Percentiles rank a stretch among this genome's conserved stretches.
These are phyloP conservation scores for Neuroscelio doddi DNA, from an alignment of 2,888 invertebrate genomes.

Conservation along the genomic window DNA sequence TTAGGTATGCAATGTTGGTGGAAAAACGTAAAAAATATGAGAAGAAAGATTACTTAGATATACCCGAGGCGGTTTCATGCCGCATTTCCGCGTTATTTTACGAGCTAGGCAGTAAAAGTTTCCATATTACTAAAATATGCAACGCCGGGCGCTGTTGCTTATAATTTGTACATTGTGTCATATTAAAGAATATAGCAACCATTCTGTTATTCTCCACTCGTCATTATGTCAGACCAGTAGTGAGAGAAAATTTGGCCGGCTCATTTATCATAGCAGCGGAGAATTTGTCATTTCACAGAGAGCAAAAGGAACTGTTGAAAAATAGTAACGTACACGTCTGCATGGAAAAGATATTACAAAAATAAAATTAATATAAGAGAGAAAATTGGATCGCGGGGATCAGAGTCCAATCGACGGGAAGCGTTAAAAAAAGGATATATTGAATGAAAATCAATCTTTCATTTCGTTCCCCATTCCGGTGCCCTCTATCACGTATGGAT, in stretches of 20 bases:
- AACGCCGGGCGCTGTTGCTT: constrained; percentile 16
- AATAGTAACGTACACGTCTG: background rate
- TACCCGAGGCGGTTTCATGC: constrained; percentile 18
- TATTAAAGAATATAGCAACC: constrained; percentile 2
- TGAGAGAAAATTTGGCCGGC: background rate
- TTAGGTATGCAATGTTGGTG: too few relatives aligned
- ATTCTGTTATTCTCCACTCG: constrained; percentile 2
- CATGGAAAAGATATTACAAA: too few relatives aligned
- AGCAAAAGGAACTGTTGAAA: background rate
- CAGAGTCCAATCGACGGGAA: too few relatives aligned
- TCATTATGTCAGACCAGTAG: constrained; percentile 1
- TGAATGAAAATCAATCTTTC: background rate
- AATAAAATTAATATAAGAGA: too few relatives aligned
- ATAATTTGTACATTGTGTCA: constrained; percentile 10
- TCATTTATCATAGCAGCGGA: background rate
- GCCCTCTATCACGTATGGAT: too few relatives aligned
- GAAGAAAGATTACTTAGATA: too few relatives aligned
- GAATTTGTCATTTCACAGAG: too few relatives aligned
- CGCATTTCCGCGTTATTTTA: constrained; percentile 32
- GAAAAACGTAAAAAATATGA: too few relatives aligned
- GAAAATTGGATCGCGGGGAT: too few relatives aligned
- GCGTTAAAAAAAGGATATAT: background rate
- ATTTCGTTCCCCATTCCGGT: background rate
- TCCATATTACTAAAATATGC: constrained; percentile 26
- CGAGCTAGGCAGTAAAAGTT: constrained; percentile 29